A percentile compares a stretch with the other conserved stretches of the same genome.
These are phyloP conservation scores for Cotesia congregata DNA, from an alignment of 2,888 invertebrate genomes.

Conservation along the genomic window DNA sequence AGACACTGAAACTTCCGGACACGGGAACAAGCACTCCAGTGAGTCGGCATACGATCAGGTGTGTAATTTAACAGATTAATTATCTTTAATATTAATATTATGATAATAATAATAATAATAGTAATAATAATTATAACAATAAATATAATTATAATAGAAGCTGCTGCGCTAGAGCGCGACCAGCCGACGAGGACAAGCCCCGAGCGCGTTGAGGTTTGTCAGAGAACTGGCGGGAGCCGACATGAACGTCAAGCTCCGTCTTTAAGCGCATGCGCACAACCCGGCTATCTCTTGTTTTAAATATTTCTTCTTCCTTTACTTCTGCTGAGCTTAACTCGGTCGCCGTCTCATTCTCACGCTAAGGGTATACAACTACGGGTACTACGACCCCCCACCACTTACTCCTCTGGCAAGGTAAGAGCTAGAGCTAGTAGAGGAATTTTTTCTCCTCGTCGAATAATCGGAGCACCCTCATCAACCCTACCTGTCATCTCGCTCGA, in stretches of 20 bases:
- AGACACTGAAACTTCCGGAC: neutral
- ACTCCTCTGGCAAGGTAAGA: neutral
- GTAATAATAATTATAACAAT: neutral
- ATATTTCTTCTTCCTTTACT: neutral
- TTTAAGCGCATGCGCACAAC: neutral
- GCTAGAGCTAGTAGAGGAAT: neutral
- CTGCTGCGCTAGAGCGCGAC: constrained; percentile 29
- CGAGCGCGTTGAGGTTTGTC: constrained; percentile 55
- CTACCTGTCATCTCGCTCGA: neutral
- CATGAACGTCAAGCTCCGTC: neutral
- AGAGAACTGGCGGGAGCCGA: constrained; percentile 60
- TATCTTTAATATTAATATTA: neutral
- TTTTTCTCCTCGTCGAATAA: neutral
- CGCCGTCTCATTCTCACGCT: too few species aligned
- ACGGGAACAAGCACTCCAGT: neutral
- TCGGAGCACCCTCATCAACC: constrained; percentile 1
- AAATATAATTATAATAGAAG: neutral
- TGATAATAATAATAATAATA: neutral
- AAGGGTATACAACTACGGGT: too few species aligned
- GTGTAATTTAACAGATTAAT: neutral
- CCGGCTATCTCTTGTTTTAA: neutral
- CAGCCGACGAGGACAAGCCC: constrained; percentile 22
- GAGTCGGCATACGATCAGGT: neutral
- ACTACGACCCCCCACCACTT: neutral
- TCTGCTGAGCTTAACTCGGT: neutral